These are phyloP conservation scores for Telmatherina bonti DNA, from an alignment of 2,797 vertebrate genomes.

Conservation along the genomic window DNA sequence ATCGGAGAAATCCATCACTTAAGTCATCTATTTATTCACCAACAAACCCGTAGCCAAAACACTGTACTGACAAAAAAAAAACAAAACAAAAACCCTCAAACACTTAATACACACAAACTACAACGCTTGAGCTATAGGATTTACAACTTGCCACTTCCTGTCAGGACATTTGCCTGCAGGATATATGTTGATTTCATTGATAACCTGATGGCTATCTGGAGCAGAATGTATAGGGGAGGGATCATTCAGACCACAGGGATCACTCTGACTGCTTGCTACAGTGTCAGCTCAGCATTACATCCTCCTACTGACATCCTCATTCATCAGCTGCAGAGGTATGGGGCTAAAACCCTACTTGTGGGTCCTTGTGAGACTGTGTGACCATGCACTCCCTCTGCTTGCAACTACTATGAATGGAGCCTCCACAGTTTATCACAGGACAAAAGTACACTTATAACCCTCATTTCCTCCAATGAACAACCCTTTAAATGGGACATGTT, in stretches of 20 bases:
- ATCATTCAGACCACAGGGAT: constrained; percentile 44
- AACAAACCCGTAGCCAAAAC: constrained; percentile 2
- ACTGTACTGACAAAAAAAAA: not conserved
- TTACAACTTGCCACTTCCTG: too few relatives aligned
- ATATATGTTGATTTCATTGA: constrained; percentile 21
- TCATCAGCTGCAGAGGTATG: constrained; percentile 12
- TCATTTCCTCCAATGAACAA: not conserved
- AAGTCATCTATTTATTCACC: not conserved
- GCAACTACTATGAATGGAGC: constrained; percentile 8
- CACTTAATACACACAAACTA: not conserved
- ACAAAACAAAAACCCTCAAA: not conserved
- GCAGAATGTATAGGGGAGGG: constrained; percentile 2
- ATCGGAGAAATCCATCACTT: constrained; percentile 1
- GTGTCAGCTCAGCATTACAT: constrained; percentile 9
- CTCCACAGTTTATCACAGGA: constrained; percentile 12
- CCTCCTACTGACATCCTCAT: constrained; percentile 8
- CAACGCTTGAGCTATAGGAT: not conserved
- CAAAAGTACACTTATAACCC: not conserved
- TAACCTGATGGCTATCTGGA: constrained; percentile 9
- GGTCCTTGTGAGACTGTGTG: constrained; percentile 3
- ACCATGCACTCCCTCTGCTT: constrained; percentile 14
- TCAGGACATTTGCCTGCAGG: not conserved
- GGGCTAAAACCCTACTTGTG: not conserved
- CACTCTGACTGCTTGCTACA: constrained; percentile 6
- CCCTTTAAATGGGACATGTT: not conserved